Percentiles rank a stretch among this genome's conserved stretches.
Evolutionary conservation across 1,140 invertebrate species (phyloP).

Genomic region (Caenorhabditis remanei): DNA sequence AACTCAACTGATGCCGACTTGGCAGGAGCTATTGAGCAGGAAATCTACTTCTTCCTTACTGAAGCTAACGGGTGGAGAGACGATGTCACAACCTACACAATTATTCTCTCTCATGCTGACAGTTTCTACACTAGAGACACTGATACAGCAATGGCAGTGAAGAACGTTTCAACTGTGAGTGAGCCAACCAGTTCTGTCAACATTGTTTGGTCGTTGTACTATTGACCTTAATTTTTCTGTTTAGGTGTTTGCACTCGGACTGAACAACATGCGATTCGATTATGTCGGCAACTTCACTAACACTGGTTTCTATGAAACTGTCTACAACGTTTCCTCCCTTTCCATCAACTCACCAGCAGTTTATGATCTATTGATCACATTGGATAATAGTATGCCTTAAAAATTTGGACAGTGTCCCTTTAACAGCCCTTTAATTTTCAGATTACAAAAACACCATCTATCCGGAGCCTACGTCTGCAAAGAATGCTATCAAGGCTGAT

Average conservation of each 20-base stretch:
- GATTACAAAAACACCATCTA: conserved; percentile 46
- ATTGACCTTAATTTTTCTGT: not conserved
- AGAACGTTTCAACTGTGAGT: not conserved
- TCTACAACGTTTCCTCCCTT: not conserved
- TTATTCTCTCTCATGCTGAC: conserved; percentile 43
- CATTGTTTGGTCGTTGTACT: no score
- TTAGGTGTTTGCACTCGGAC: conserved; percentile 20
- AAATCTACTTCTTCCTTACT: conserved; percentile 34
- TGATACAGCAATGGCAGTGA: not conserved
- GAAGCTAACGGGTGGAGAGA: conserved; percentile 48
- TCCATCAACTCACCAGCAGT: conserved; percentile 2
- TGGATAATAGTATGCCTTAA: conserved; percentile 2
- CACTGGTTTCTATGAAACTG: conserved; percentile 33
- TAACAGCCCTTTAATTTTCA: not conserved
- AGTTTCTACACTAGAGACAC: conserved; percentile 21
- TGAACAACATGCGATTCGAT: not conserved
- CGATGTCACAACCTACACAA: conserved; percentile 23
- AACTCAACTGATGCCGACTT: conserved; percentile 31
- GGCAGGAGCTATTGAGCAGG: conserved; percentile 56
- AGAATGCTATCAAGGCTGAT: not conserved
- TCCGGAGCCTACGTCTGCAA: not conserved
- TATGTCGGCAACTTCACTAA: conserved; percentile 30
- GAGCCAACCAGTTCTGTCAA: not conserved
- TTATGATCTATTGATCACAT: not conserved
- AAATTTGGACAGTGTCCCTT: not conserved